Evolutionary conservation across 2,113 vertebrate species (phyloP).

Genomic region (Pristiophorus japonicus): DNA sequence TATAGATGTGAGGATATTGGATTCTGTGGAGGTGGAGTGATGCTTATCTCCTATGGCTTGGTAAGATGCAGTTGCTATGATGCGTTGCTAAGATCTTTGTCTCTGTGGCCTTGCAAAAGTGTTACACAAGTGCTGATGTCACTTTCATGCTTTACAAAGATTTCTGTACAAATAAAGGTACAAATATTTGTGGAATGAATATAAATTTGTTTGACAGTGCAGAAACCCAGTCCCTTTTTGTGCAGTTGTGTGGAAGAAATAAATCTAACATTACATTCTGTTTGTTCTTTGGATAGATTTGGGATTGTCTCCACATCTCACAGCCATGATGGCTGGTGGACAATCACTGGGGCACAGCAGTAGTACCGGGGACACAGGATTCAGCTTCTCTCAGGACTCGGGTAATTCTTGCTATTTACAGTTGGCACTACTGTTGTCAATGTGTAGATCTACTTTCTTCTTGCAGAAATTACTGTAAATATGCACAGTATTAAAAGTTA

Average conservation of each 20-base stretch:
- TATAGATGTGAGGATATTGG: neutral
- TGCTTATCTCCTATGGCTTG: neutral
- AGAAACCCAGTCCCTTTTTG: neutral
- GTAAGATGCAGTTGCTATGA: neutral
- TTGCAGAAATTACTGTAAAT: neutral
- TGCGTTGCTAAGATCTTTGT: neutral
- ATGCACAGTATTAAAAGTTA: neutral
- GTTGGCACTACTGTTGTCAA: neutral
- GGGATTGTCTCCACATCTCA: constrained; percentile 93
- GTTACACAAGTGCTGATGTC: neutral
- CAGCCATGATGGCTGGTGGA: constrained; percentile 81
- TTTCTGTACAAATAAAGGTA: neutral
- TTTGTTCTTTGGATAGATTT: constrained; percentile 66
- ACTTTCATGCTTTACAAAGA: neutral
- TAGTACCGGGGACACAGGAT: constrained; percentile 92
- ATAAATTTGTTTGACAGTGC: neutral
- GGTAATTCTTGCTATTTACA: constrained; percentile 54
- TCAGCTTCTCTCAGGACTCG: constrained; percentile 96
- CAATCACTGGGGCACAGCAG: constrained; percentile 78
- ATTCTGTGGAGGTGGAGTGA: constrained; percentile 16
- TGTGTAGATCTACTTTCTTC: neutral
- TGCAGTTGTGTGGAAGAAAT: neutral
- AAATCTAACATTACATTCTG: constrained; percentile 4
- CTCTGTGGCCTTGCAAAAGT: neutral
- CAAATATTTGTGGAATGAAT: neutral